These are phyloP conservation scores for Trochalopteron elliotii DNA, from an alignment of 2,113 vertebrate genomes.

Conservation along the genomic window DNA sequence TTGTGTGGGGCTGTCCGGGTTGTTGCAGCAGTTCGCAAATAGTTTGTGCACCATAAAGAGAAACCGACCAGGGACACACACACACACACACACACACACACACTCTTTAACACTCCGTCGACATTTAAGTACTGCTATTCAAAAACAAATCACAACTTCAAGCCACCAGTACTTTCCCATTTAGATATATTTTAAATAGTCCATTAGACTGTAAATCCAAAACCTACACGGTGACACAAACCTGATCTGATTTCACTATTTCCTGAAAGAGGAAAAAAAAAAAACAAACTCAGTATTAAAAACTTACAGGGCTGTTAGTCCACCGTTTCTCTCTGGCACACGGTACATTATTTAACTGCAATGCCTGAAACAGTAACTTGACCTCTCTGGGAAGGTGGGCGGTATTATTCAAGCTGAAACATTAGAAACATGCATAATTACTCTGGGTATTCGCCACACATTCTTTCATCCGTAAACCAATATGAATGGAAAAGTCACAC, in stretches of 20 bases:
- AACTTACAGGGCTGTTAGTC: conserved; percentile 28
- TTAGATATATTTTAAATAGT: neutral
- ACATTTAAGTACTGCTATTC: neutral
- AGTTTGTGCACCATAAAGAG: neutral
- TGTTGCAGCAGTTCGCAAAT: neutral
- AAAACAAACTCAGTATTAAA: neutral
- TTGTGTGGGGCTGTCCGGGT: rapidly evolving
- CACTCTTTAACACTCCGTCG: rapidly evolving
- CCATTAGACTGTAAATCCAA: neutral
- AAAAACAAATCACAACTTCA: neutral
- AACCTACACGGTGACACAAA: neutral
- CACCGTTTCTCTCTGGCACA: neutral
- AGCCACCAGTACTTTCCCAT: neutral
- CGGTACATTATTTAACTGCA: conserved; percentile 20
- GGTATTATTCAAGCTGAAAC: conserved; percentile 65
- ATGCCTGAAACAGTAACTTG: conserved; percentile 55
- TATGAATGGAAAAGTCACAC: conserved; percentile 52
- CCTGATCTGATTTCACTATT: neutral
- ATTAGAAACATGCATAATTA: conserved; percentile 69
- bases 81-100: too few species aligned
- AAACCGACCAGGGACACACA: rapidly evolving
- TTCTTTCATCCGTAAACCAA: conserved; percentile 40
- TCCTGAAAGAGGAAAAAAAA: neutral
- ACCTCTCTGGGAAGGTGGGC: conserved; percentile 67
- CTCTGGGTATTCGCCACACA: conserved; percentile 27